These are phyloP conservation scores for Hydriomena furcata DNA, from an alignment of 2,888 invertebrate species.

Conservation along the genomic window DNA sequence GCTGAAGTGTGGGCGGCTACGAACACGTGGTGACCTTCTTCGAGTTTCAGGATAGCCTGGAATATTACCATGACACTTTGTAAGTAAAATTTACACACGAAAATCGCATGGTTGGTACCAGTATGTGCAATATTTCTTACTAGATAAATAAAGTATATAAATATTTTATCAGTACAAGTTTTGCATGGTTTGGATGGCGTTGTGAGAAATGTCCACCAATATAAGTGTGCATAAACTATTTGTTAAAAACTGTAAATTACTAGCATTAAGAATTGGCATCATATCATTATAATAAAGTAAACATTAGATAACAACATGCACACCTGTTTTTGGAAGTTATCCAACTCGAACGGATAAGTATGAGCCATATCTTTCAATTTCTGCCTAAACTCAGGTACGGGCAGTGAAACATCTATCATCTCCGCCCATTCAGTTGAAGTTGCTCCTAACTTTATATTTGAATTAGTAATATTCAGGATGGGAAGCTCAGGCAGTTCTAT, in stretches of 20 bases:
- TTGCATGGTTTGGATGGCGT: too few species aligned
- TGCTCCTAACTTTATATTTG: constrained; percentile 62
- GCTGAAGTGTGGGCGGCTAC: constrained; percentile 99
- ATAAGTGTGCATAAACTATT: too few species aligned
- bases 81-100: too few species aligned
- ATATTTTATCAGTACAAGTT: too few species aligned
- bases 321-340: constrained; percentile 97
- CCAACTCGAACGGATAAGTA: constrained; percentile 95
- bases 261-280: too few species aligned
- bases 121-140: too few species aligned
- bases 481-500: constrained; percentile 80
- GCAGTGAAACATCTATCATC: constrained; percentile 91
- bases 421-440: constrained; percentile 93
- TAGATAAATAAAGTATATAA: too few species aligned
- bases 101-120: too few species aligned
- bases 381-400: constrained; percentile 91
- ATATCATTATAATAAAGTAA: too few species aligned
- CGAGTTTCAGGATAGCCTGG: constrained; percentile 95
- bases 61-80: constrained; percentile 32
- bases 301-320: too few species aligned
- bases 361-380: constrained; percentile 93
- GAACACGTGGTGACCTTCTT: constrained; percentile 97
- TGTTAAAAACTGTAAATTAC: too few species aligned
- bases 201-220: too few species aligned
- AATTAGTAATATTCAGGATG: constrained; percentile 87